These are phyloP conservation scores for Drosophila mayaguana DNA, from an alignment of 2,888 invertebrate genomes.

Conservation along the genomic window DNA sequence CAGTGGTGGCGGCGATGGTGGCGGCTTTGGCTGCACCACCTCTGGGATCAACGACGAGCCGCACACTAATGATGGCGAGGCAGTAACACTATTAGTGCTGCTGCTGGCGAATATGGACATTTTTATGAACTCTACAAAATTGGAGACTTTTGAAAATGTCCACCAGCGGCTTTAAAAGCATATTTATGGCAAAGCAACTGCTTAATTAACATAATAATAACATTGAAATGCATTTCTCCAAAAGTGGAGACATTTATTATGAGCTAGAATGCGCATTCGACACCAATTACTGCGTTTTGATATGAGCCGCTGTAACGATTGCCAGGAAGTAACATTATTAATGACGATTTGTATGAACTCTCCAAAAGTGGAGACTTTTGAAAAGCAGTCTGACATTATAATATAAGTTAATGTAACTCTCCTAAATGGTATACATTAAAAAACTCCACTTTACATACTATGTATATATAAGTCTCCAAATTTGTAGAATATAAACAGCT, in stretches of 20 bases:
- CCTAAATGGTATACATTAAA: slow-evolving; percentile 26
- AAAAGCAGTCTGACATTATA: neutral
- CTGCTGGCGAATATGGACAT: slow-evolving; percentile 34
- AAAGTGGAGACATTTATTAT: slow-evolving; percentile 18
- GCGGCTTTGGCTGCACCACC: slow-evolving; percentile 7
- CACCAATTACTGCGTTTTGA: neutral
- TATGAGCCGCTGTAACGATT: neutral
- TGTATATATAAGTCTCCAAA: slow-evolving; percentile 12
- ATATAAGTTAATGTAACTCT: neutral
- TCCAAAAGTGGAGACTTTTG: slow-evolving; percentile 7
- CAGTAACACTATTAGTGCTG: slow-evolving; percentile 42
- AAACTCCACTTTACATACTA: neutral
- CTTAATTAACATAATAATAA: slow-evolving; percentile 27
- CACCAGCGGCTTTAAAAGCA: slow-evolving; percentile 1
- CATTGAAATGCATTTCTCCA: neutral
- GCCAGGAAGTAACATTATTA: neutral
- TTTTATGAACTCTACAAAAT: slow-evolving; percentile 58
- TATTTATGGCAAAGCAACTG: neutral
- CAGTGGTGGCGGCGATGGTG: slow-evolving; percentile 46
- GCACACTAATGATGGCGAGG: slow-evolving; percentile 45
- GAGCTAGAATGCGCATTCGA: neutral
- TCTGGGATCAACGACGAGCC: neutral
- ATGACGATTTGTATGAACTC: neutral
- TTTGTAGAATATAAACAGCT: slow-evolving; percentile 13
- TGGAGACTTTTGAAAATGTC: slow-evolving; percentile 45